Percentiles rank a stretch among this genome's conserved stretches.
Evolutionary conservation across 1,140 invertebrate species (phyloP).

Genomic region (Drosophila miranda): DNA sequence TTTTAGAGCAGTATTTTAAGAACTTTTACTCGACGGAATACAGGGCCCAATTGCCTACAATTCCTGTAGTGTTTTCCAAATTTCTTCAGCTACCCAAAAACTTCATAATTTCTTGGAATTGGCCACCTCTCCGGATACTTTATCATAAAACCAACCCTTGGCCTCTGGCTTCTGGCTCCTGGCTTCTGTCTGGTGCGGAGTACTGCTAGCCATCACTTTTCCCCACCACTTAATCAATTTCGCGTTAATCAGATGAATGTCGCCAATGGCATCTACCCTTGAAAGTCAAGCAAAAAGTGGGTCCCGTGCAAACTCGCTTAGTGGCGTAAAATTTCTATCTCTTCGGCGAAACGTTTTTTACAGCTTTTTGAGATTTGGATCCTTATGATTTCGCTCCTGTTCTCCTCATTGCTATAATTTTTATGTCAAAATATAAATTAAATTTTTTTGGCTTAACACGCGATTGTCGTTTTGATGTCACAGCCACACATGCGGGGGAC

Average conservation of each 20-base stretch:
- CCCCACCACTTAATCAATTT: constrained; percentile 77
- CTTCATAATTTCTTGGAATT: no score
- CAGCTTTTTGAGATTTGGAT: constrained; percentile 10
- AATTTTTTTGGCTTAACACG: constrained; percentile 77
- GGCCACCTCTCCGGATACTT: no score
- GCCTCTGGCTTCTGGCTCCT: no score
- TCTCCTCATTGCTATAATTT: constrained; percentile 78
- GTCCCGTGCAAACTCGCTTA: constrained; percentile 33
- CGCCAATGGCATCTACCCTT: constrained; percentile 62
- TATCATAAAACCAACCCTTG: no score
- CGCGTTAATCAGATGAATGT: constrained; percentile 76
- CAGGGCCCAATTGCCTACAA: no score
- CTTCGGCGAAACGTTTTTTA: constrained; percentile 32
- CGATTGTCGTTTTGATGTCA: constrained; percentile 79
- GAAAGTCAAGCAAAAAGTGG: constrained; percentile 62
- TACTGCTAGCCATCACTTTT: constrained; percentile 28
- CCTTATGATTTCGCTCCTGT: constrained; percentile 14
- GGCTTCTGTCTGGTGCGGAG: no score
- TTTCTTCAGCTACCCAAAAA: no score
- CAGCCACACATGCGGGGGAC: constrained; percentile 40
- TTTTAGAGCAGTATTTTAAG: no score
- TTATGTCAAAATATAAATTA: constrained; percentile 81
- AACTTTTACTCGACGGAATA: no score
- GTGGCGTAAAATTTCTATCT: constrained; percentile 57
- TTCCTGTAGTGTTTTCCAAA: no score